These are phyloP conservation scores for Acrobasis consociella DNA, from an alignment of 2,888 invertebrate species.

Conservation along the genomic window DNA sequence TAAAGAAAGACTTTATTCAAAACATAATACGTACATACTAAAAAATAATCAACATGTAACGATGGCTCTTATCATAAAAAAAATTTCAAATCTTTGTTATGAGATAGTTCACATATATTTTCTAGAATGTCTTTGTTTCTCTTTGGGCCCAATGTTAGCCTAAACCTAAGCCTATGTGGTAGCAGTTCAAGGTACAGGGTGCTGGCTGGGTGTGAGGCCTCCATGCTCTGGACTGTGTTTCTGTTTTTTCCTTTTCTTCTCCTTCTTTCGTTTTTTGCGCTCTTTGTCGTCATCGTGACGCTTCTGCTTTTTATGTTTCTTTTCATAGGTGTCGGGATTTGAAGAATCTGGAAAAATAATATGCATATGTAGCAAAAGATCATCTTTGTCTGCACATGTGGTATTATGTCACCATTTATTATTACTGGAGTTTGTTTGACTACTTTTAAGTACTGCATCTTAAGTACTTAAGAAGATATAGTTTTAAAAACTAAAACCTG, in stretches of 20 bases:
- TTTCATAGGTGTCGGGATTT: conserved; percentile 93
- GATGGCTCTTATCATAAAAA: background rate
- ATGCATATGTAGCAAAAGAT: background rate
- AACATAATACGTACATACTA: too few relatives aligned
- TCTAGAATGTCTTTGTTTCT: conserved; percentile 36
- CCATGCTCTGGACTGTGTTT: conserved; percentile 95
- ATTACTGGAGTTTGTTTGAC: too few relatives aligned
- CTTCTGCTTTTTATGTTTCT: conserved; percentile 97
- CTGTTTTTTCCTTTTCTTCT: conserved; percentile 97
- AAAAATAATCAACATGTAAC: too few relatives aligned
- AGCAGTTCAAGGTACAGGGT: conserved; percentile 57
- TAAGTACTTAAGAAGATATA: background rate
- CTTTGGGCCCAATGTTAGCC: conserved; percentile 55
- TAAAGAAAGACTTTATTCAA: too few relatives aligned
- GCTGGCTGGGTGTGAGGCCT: conserved; percentile 81
- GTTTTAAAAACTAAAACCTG: too few relatives aligned
- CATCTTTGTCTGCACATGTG: too few relatives aligned
- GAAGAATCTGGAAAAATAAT: conserved; percentile 75
- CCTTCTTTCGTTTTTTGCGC: conserved; percentile 96
- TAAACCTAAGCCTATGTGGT: conserved; percentile 35
- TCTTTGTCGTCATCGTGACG: conserved; percentile 97
- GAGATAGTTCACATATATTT: background rate
- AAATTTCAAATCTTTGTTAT: background rate
- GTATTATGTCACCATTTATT: too few relatives aligned
- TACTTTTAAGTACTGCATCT: too few relatives aligned